A percentile compares a stretch with the other conserved stretches of the same genome.
phyloP scores from a whole-genome alignment of 2,888 invertebrate species.

The Itoplectis maculator region DNA sequence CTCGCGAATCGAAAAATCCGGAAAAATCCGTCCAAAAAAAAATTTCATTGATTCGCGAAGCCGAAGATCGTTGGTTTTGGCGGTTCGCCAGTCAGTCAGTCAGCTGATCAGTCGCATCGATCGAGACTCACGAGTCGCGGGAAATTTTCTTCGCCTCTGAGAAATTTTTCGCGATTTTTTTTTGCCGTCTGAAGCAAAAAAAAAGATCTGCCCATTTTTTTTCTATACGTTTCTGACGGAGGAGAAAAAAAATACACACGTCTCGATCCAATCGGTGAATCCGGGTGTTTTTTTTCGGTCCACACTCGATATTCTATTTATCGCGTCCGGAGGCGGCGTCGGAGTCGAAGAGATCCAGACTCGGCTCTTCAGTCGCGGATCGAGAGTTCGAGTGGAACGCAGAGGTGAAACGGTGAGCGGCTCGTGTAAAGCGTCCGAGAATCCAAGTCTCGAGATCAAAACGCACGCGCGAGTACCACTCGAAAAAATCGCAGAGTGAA shows the following conservation, averaged over 20 bases:
- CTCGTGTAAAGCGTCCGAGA: slow-evolving; percentile 13
- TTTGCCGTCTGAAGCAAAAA: too few species aligned
- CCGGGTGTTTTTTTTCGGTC: slow-evolving; percentile 5
- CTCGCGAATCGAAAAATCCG: slow-evolving; percentile 16
- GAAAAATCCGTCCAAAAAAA: slow-evolving; percentile 22
- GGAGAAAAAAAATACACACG: not conserved
- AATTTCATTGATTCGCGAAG: slow-evolving; percentile 34
- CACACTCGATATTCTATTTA: slow-evolving; percentile 35
- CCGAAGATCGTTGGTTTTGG: slow-evolving; percentile 45
- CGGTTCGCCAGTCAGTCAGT: slow-evolving; percentile 38
- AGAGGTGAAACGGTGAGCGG: slow-evolving; percentile 11
- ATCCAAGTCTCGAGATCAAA: slow-evolving; percentile 4
- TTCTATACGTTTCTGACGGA: not conserved
- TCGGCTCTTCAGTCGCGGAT: slow-evolving; percentile 41
- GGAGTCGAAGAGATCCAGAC: slow-evolving; percentile 21
- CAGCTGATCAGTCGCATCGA: not conserved
- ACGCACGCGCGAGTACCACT: slow-evolving; percentile 12
- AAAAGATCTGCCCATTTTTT: too few species aligned
- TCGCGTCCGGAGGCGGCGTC: not conserved
- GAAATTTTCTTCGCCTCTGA: not conserved
- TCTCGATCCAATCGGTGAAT: not conserved
- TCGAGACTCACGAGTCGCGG: not conserved
- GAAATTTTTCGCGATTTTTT: not conserved
- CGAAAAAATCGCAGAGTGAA: too few species aligned
- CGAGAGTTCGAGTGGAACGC: slow-evolving; percentile 51